These are phyloP conservation scores for Xestoiulus laeticollis DNA, from an alignment of 2,888 invertebrate species.

Conservation along the genomic window DNA sequence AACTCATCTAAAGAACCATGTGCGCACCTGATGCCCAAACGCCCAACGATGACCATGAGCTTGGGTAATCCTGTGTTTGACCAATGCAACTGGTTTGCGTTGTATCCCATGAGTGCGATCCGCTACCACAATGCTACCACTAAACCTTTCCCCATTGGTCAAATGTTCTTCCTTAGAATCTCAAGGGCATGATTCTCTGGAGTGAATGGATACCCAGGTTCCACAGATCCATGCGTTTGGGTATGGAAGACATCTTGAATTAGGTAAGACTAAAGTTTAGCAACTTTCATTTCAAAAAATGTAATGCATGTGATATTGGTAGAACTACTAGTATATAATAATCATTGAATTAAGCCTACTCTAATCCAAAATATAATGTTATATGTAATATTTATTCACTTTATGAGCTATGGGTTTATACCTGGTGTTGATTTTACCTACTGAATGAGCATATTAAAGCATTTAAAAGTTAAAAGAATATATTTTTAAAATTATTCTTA, in stretches of 20 bases:
- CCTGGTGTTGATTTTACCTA: too few species aligned
- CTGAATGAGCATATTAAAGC: too few species aligned
- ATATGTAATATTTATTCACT: too few species aligned
- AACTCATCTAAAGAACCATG: not conserved
- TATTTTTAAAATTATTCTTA: too few species aligned
- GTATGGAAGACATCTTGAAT: not conserved
- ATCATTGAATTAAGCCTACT: not conserved
- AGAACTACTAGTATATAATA: too few species aligned
- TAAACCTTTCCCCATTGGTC: not conserved
- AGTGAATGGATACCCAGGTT: not conserved
- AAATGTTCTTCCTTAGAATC: not conserved
- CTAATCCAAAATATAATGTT: not conserved
- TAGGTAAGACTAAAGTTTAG: not conserved
- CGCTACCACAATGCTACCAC: not conserved
- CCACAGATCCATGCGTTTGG: not conserved
- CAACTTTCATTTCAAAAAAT: not conserved
- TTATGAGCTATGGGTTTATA: too few species aligned
- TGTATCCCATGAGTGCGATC: slow-evolving; percentile 25
- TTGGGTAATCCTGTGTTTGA: not conserved
- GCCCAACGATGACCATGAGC: not conserved
- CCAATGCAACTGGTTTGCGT: not conserved
- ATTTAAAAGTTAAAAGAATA: too few species aligned
- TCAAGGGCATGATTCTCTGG: not conserved
- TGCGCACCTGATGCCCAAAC: not conserved
- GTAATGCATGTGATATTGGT: not conserved